Evolutionary conservation across 2,888 invertebrate species (phyloP).

Genomic region (Drosophila siamana): DNA sequence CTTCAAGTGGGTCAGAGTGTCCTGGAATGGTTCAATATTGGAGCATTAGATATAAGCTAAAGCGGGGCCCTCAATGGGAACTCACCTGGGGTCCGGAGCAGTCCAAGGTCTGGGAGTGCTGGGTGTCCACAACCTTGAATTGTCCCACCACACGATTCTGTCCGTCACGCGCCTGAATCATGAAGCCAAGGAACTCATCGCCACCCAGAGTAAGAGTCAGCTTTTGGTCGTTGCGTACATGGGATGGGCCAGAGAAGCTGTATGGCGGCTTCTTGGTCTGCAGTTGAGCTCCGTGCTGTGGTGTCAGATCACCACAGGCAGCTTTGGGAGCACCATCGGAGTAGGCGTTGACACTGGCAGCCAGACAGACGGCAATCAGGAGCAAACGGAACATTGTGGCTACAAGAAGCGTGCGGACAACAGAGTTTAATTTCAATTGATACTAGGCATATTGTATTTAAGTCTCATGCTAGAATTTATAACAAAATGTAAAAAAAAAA

Average conservation of each 20-base stretch:
- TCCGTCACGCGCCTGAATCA: conserved; percentile 88
- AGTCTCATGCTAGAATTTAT: no score
- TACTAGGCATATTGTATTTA: no score
- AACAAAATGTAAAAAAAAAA: no score
- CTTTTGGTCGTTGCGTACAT: conserved; percentile 84
- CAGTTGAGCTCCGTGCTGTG: conserved; percentile 88
- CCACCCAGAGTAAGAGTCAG: conserved; percentile 86
- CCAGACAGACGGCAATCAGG: conserved; percentile 69
- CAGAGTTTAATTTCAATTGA: background rate
- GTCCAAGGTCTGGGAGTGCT: conserved; percentile 83
- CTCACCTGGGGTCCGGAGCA: conserved; percentile 79
- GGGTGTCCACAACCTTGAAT: conserved; percentile 86
- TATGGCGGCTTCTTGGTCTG: conserved; percentile 88
- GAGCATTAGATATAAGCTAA: background rate
- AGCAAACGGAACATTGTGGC: conserved; percentile 78
- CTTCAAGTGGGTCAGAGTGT: conserved; percentile 90
- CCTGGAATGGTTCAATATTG: conserved; percentile 85
- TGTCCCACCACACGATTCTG: conserved; percentile 88
- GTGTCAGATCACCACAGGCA: conserved; percentile 89
- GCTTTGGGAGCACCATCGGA: conserved; percentile 88
- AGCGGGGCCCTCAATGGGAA: background rate
- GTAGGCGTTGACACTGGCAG: conserved; percentile 84
- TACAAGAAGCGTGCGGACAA: conserved; percentile 1
- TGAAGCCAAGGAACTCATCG: conserved; percentile 88
- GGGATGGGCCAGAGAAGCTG: conserved; percentile 85